A percentile compares a stretch with the other conserved stretches of the same genome.
phyloP scores from a whole-genome alignment of 2,797 vertebrate species.

The Pseudopleuronectes americanus region DNA sequence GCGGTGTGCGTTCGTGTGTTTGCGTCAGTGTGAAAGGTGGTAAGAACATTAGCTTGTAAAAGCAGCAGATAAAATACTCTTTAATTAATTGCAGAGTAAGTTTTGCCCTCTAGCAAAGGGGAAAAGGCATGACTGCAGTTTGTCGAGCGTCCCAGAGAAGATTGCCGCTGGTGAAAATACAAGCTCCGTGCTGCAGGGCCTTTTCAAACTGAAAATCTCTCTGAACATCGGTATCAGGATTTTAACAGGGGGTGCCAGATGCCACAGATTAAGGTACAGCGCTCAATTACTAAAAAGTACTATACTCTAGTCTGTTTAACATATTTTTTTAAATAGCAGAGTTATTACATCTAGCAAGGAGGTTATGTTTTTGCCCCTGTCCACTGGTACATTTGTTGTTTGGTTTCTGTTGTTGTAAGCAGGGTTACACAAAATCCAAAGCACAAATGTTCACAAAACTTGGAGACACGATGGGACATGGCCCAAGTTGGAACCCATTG shows the following conservation, averaged over 20 bases:
- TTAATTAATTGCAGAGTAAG: conserved; percentile 63
- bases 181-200: conserved; percentile 39
- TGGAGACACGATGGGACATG: no score
- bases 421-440: no score
- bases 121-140: conserved; percentile 25
- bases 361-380: no score
- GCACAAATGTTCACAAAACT: no score
- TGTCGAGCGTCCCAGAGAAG: conserved; percentile 19
- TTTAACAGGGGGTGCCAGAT: conserved; percentile 4
- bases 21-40: conserved; percentile 9
- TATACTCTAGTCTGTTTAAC: neutral
- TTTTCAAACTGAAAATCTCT: conserved; percentile 39
- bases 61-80: conserved; percentile 25
- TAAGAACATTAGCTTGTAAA: conserved; percentile 31
- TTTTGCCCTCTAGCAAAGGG: conserved; percentile 39
- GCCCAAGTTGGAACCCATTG: no score
- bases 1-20: neutral
- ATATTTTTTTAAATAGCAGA: no score
- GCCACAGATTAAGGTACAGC: neutral
- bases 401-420: no score
- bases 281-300: neutral
- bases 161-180: conserved; percentile 37
- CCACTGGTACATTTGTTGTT: no score
- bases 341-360: no score
- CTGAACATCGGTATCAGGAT: conserved; percentile 24